Percentiles rank a stretch among this genome's conserved stretches.
Evolutionary conservation across 1,140 invertebrate species (phyloP).

Genomic region (Phymastichus coffea): DNA sequence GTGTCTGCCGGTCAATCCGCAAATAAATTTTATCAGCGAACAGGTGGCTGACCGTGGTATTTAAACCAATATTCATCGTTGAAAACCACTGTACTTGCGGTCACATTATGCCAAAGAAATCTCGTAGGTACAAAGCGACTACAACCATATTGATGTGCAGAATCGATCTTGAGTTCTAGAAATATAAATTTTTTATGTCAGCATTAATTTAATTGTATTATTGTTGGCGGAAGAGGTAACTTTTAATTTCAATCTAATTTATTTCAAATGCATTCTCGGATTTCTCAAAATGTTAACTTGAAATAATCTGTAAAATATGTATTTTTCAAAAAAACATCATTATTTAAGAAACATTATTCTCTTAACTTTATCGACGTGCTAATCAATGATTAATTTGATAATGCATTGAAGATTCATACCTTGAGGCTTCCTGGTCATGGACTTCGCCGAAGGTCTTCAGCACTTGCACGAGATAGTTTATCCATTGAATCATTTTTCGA

Average conservation of each 20-base stretch:
- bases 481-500: constrained; percentile 19
- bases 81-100: constrained; percentile 30
- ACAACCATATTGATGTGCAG: constrained; percentile 4
- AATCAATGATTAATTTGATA: no score
- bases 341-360: no score
- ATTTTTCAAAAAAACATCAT: no score
- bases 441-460: constrained; percentile 25
- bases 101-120: constrained; percentile 33
- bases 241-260: no score
- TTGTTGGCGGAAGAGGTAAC: no score
- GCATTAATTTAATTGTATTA: background rate
- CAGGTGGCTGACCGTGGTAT: constrained; percentile 34
- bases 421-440: background rate
- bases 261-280: no score
- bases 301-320: no score
- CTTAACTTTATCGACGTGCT: no score
- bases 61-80: constrained; percentile 33
- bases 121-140: constrained; percentile 25
- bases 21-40: constrained; percentile 34
- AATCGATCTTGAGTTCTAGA: constrained; percentile 18
- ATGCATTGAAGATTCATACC: constrained; percentile 32
- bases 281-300: no score
- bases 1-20: constrained; percentile 28
- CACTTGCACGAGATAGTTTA: constrained; percentile 28
- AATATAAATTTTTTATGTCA: background rate